Evolutionary conservation across 2,797 vertebrate species (phyloP), one percentile per base, ranked within the genome.

Genomic region (Podarcis lilfordi): DNA sequence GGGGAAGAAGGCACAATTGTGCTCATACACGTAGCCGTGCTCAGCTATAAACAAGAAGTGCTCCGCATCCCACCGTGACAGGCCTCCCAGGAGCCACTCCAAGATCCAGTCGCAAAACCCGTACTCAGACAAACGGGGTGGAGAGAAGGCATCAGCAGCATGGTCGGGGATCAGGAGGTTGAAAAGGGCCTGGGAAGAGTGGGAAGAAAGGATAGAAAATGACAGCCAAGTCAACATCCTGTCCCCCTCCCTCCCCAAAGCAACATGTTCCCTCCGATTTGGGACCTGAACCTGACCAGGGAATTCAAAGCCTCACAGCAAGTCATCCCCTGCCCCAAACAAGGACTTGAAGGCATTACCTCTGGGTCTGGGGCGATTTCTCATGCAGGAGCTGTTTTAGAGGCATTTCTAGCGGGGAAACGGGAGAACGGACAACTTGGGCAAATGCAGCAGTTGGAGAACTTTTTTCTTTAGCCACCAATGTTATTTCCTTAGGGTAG

Each of bases 21-120:
- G 99, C 93, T 99, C 99, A 4, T 98, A 99, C 21, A 99, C 91
- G 92, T 99, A 99, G 27, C 99, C 99, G 2, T 91, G 96, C 95
- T 99, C 98, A 0, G 99, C 98, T 25, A 99, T 98, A 95, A 99
- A 99, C 71, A 99, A 97, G 94, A 98, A 99, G 88, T 99, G 98
- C 91, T 99, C 98, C 0, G 98, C 98, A 1, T 99, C 99, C 99
- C 99, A 99, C 88, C 69, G 98, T 3, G 98, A 97, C 25, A 99
- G 97, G 80, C 99, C 99, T 1, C 98, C 97, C 68, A 99, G 93
- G 43, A 99, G 92, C 94, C 93, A 91, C 92, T 99, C 98, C 91
- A 98, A 77, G 0, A 96, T 68, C 21, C 89, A 79, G 90, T 99
- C 98, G 89, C 97, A 85, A 25, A 76, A 85, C 79, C 98, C 92